Conservation (phyloP, 2,888 invertebrate genomes). For the Morpho achilles region DNA sequence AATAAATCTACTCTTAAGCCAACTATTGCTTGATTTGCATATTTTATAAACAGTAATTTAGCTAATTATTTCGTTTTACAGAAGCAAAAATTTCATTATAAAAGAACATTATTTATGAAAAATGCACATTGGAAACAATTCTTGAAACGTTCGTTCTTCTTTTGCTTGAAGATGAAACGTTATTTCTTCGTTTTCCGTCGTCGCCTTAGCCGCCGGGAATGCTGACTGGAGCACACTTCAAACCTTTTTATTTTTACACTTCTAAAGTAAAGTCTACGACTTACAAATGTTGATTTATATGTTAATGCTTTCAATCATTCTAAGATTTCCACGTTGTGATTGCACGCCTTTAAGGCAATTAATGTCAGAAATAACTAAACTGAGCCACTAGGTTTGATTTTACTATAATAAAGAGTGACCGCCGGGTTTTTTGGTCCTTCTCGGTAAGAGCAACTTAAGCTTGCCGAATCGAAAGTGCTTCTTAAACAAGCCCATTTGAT, state of each 20-base stretch:
- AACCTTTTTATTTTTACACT: constrained; percentile 53
- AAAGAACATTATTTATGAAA: constrained; percentile 33
- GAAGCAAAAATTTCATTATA: constrained; percentile 13
- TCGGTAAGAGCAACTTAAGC: too few relatives aligned
- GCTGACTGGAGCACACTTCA: constrained; percentile 45
- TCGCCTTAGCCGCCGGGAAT: constrained; percentile 53
- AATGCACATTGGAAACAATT: constrained; percentile 52
- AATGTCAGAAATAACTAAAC: neutral
- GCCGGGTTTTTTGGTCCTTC: too few relatives aligned
- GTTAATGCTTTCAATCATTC: constrained; percentile 26
- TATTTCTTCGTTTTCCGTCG: constrained; percentile 64
- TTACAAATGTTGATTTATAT: constrained; percentile 59
- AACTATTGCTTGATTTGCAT: too few relatives aligned
- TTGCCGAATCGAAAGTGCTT: too few relatives aligned
- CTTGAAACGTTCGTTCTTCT: constrained; percentile 53
- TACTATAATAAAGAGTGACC: neutral
- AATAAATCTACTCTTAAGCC: too few relatives aligned
- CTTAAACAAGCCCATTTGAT: too few relatives aligned
- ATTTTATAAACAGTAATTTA: too few relatives aligned
- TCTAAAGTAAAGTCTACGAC: constrained; percentile 52
- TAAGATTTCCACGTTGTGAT: neutral
- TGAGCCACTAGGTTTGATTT: neutral
- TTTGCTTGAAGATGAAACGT: constrained; percentile 53
- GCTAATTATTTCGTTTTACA: too few relatives aligned
- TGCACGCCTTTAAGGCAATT: neutral